phyloP scores from a whole-genome alignment of 2,113 vertebrate species.

The Rhinogobius similis region DNA sequence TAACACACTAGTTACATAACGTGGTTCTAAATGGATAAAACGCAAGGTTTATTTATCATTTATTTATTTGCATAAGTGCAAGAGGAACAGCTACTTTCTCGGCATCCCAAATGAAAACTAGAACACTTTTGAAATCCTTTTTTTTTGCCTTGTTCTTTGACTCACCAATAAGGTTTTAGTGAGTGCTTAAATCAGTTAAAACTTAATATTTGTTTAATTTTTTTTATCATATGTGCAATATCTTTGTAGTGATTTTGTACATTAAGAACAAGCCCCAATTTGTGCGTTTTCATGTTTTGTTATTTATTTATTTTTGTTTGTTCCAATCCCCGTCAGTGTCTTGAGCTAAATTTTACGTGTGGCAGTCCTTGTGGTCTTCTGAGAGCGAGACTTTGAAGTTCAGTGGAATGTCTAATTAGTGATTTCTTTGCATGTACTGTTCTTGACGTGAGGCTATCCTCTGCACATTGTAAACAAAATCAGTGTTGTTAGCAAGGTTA shows the following conservation, averaged over 20 bases:
- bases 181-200: conserved; percentile 56
- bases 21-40: conserved; percentile 31
- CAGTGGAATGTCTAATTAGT: conserved; percentile 76
- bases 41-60: background rate
- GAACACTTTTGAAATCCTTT: conserved; percentile 15
- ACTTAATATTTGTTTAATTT: conserved; percentile 54
- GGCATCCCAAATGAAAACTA: conserved; percentile 41
- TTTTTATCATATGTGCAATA: conserved; percentile 74
- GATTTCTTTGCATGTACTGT: conserved; percentile 84
- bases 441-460: conserved; percentile 83
- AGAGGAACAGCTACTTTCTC: conserved; percentile 62
- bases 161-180: conserved; percentile 43
- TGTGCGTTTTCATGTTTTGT: conserved; percentile 49
- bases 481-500: conserved; percentile 90
- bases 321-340: conserved; percentile 62
- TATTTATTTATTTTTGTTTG: conserved; percentile 69
- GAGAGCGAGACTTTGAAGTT: conserved; percentile 73
- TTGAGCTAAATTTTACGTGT: conserved; percentile 55
- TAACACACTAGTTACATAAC: conserved; percentile 13
- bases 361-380: conserved; percentile 52
- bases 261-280: conserved; percentile 62
- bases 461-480: conserved; percentile 86
- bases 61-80: conserved; percentile 15
- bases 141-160: conserved; percentile 53
- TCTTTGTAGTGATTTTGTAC: conserved; percentile 71